Evolutionary conservation across 2,113 vertebrate species (phyloP).

Genomic region (Sylvilagus bachmani): DNA sequence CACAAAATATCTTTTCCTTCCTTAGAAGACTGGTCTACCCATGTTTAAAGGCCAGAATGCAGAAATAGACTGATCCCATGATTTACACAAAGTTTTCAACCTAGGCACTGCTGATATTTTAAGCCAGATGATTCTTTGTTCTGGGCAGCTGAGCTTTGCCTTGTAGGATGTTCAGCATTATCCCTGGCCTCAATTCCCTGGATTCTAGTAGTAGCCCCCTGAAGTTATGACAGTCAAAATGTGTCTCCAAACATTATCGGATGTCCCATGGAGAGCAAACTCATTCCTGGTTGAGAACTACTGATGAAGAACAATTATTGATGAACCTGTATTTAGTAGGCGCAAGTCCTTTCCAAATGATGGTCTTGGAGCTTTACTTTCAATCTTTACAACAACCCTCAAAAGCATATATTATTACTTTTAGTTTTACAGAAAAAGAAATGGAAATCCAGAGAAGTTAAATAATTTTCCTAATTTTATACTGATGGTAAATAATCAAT

Average conservation of each 20-base stretch:
- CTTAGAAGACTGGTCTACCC: neutral
- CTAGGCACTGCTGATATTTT: neutral
- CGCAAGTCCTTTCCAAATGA: neutral
- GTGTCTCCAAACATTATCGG: neutral
- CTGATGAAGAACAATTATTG: neutral
- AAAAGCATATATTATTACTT: neutral
- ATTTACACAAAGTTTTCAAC: neutral
- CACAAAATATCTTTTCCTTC: neutral
- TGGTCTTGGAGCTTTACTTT: neutral
- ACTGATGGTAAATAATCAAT: neutral
- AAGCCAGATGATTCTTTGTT: neutral
- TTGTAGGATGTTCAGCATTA: neutral
- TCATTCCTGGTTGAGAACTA: neutral
- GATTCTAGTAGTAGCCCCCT: neutral
- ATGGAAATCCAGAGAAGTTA: neutral
- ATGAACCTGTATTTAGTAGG: neutral
- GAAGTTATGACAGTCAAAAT: neutral
- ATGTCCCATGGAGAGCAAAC: neutral
- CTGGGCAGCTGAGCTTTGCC: neutral
- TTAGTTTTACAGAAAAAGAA: slow-evolving; percentile 29
- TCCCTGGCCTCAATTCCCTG: neutral
- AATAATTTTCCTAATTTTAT: neutral
- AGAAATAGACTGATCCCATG: neutral
- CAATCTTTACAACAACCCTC: neutral
- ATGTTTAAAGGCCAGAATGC: neutral